These are phyloP conservation scores for Oxystoma pomonae DNA, from an alignment of 2,888 invertebrate genomes.

Conservation along the genomic window DNA sequence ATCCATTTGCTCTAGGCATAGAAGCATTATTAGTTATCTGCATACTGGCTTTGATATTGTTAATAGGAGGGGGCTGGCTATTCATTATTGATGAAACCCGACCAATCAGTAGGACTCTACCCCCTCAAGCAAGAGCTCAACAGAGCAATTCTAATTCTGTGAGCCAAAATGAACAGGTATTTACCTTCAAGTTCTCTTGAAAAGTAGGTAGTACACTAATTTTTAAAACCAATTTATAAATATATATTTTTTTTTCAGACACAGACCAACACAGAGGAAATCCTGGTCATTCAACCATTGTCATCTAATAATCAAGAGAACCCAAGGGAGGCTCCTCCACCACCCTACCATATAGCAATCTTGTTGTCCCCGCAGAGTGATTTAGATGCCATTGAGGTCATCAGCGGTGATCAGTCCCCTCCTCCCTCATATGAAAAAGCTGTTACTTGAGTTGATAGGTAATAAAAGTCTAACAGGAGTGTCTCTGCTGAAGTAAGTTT, in stretches of 20 bases:
- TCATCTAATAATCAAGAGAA: neutral
- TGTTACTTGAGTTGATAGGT: slow-evolving; percentile 53
- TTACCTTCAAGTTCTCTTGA: neutral
- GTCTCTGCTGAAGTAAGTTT: neutral
- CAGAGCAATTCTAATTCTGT: neutral
- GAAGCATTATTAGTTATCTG: neutral
- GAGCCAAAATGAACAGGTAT: neutral
- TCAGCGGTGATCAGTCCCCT: slow-evolving; percentile 52
- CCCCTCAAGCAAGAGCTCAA: neutral
- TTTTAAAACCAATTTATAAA: neutral
- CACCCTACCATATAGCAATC: slow-evolving; percentile 82
- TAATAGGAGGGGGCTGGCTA: neutral
- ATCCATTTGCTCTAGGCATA: neutral
- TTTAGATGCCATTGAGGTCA: slow-evolving; percentile 37
- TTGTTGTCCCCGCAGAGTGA: slow-evolving; percentile 58
- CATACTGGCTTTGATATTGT: neutral
- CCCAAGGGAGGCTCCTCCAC: slow-evolving; percentile 55
- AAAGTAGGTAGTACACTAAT: neutral
- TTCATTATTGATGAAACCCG: neutral
- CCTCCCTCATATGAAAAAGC: slow-evolving; percentile 75
- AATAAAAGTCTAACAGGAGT: neutral
- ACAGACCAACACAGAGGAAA: neutral
- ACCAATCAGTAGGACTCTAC: neutral
- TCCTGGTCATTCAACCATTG: too few relatives aligned
- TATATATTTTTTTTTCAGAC: neutral